phyloP scores from a whole-genome alignment of 2,888 invertebrate genomes.

The Malthinus seriepunctatus region DNA sequence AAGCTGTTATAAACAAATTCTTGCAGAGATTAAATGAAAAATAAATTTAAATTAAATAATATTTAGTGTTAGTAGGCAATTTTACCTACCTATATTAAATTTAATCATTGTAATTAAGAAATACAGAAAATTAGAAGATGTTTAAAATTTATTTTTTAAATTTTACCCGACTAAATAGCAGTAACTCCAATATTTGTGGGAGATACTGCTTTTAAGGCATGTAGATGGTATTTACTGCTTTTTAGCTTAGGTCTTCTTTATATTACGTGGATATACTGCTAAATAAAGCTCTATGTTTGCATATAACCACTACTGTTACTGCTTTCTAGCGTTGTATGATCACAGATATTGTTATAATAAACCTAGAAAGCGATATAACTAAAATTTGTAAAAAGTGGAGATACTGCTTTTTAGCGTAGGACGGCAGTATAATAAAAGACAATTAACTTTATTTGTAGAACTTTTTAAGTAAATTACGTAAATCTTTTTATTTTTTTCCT shows the following conservation, averaged over 20 bases:
- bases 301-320: background rate
- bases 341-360: background rate
- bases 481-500: too few relatives aligned
- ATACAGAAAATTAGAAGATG: too few relatives aligned
- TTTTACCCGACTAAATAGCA: background rate
- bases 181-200: background rate
- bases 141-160: background rate
- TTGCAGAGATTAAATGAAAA: background rate
- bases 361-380: background rate
- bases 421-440: background rate
- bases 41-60: background rate
- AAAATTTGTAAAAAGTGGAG: background rate
- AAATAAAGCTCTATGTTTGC: background rate
- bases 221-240: background rate
- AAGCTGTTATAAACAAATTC: too few relatives aligned
- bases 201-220: background rate
- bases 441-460: too few relatives aligned
- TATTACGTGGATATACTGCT: background rate
- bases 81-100: background rate
- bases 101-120: too few relatives aligned
- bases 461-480: too few relatives aligned
- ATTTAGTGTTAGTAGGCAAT: too few relatives aligned
- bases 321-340: background rate
- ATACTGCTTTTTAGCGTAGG: background rate
- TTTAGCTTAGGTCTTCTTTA: background rate